phyloP scores from a whole-genome alignment of 2,113 vertebrate genomes.

The Carettochelys insculpta region DNA sequence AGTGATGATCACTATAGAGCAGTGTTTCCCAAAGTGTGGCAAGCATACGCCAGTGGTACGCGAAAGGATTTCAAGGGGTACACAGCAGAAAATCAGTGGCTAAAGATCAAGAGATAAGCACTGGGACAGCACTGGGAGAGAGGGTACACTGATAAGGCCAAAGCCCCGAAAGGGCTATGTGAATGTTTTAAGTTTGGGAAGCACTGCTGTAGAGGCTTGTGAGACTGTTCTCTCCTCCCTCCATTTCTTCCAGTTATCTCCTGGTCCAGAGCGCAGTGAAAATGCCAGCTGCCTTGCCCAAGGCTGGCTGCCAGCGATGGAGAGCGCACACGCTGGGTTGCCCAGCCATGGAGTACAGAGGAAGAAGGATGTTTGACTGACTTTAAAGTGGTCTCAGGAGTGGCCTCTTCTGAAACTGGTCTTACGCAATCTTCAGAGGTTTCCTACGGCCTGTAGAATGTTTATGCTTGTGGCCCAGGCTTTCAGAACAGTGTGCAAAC shows the following conservation, averaged over 20 bases:
- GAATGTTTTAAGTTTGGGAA: too few species aligned
- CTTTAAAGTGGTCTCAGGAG: neutral
- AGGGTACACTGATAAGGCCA: too few species aligned
- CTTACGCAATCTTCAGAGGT: neutral
- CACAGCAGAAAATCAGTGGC: too few species aligned
- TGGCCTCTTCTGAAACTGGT: neutral
- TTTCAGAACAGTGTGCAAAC: neutral
- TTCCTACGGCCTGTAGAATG: neutral
- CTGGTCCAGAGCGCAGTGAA: neutral
- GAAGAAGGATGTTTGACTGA: neutral
- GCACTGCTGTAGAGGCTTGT: neutral
- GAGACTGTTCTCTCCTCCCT: neutral
- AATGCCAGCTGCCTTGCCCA: neutral
- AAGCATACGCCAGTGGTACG: too few species aligned
- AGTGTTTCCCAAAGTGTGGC: too few species aligned
- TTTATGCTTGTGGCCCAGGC: accelerated
- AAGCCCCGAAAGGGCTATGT: too few species aligned
- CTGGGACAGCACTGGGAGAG: too few species aligned
- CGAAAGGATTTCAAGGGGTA: too few species aligned
- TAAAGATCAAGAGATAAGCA: too few species aligned
- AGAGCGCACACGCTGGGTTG: neutral
- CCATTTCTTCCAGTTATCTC: neutral
- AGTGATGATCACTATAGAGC: neutral
- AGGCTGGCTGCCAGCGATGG: neutral
- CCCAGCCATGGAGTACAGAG: neutral